phyloP scores from a whole-genome alignment of 53 echinoderm and acorn worm genomes.

The Pentamera pediparva region DNA sequence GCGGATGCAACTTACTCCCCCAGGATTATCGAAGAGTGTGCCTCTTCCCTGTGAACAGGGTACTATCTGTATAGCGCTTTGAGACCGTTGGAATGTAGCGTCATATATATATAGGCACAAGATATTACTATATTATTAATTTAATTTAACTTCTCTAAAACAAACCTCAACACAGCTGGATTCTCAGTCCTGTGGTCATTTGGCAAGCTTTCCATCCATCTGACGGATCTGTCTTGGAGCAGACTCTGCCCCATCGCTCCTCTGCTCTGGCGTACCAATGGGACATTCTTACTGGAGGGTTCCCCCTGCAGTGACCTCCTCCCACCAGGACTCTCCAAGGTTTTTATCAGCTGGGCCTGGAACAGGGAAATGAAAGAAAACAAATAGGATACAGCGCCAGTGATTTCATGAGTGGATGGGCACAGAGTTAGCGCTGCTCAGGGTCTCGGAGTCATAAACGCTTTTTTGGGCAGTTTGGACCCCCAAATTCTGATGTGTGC shows the following conservation, averaged over 20 bases:
- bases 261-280: slow-evolving; percentile 82
- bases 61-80: no score
- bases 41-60: no score
- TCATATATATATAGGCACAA: not conserved
- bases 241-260: slow-evolving; percentile 84
- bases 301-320: slow-evolving; percentile 37
- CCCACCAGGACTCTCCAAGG: slow-evolving; percentile 50
- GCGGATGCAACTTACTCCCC: no score
- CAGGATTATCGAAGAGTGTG: no score
- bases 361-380: not conserved
- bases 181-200: slow-evolving; percentile 86
- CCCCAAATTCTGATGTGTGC: no score
- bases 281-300: slow-evolving; percentile 54
- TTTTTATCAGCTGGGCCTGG: slow-evolving; percentile 86
- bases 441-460: no score
- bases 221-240: slow-evolving; percentile 54
- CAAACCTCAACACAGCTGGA: slow-evolving; percentile 82
- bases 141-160: not conserved
- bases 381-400: not conserved
- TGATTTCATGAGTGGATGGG: no score
- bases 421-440: no score
- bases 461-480: no score
- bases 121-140: not conserved
- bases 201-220: slow-evolving; percentile 90
- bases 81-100: not conserved